Percentiles rank a stretch among this genome's conserved stretches.
Evolutionary conservation across 2,113 vertebrate genomes (phyloP).

Genomic region (Mobula hypostoma): DNA sequence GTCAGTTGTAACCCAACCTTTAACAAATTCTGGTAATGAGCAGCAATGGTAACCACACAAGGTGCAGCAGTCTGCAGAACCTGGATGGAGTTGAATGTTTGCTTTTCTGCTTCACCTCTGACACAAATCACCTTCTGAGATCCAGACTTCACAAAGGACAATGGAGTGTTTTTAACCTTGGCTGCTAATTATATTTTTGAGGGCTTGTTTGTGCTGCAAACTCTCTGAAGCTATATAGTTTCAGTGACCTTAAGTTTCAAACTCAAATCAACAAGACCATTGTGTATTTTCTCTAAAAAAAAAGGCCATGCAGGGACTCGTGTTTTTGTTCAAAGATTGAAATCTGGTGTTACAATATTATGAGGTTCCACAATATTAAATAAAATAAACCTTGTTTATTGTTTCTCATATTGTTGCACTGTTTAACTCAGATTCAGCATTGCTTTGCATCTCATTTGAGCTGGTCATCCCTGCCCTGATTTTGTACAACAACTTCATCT

Average conservation of each 20-base stretch:
- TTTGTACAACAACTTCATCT: neutral
- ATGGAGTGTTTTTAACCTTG: neutral
- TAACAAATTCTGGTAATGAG: constrained; percentile 40
- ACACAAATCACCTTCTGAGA: neutral
- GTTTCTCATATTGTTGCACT: neutral
- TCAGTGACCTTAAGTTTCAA: neutral
- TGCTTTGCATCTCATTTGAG: neutral
- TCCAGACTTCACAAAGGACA: neutral
- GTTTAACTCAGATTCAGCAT: neutral
- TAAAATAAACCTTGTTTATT: neutral
- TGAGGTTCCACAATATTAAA: constrained; percentile 30
- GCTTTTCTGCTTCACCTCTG: neutral
- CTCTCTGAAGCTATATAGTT: neutral
- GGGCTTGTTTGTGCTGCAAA: neutral
- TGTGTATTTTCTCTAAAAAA: neutral
- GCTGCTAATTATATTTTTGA: neutral
- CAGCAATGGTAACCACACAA: neutral
- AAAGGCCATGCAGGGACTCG: neutral
- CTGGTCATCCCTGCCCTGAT: neutral
- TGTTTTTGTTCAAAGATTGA: constrained; percentile 17
- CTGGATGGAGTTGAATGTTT: neutral
- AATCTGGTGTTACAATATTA: neutral
- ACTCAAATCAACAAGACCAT: neutral
- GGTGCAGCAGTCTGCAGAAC: constrained; percentile 1
- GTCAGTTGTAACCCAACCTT: constrained; percentile 62